Conservation (phyloP, 2,797 vertebrate species). For the Podargus strigoides region DNA sequence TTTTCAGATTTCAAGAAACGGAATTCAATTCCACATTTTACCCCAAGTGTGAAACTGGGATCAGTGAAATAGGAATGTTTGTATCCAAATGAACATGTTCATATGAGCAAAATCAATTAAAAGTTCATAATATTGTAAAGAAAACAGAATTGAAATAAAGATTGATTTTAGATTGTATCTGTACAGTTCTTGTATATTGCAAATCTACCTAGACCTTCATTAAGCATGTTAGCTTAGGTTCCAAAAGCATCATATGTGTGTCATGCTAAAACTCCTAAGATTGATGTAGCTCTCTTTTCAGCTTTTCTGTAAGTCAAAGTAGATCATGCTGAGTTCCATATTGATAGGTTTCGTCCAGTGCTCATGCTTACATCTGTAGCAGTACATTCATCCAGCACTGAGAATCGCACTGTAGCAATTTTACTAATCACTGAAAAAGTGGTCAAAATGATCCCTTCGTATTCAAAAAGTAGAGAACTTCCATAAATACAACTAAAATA, state of each 20-base stretch:
- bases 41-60: neutral
- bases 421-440: neutral
- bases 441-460: neutral
- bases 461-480: neutral
- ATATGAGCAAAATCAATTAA: neutral
- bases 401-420: neutral
- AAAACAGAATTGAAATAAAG: neutral
- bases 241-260: neutral
- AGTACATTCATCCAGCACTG: neutral
- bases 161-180: neutral
- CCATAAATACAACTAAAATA: neutral
- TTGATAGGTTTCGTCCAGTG: neutral
- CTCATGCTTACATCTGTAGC: neutral
- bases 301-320: neutral
- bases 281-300: neutral
- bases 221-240: neutral
- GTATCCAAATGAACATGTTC: neutral
- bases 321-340: neutral
- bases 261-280: neutral
- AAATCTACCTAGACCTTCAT: neutral
- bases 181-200: rapidly evolving
- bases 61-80: neutral
- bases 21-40: neutral
- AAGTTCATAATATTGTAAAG: neutral
- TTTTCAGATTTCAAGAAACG: neutral